Evolutionary conservation across 1,140 invertebrate genomes (phyloP).

Genomic region (Lucilia cuprina): DNA sequence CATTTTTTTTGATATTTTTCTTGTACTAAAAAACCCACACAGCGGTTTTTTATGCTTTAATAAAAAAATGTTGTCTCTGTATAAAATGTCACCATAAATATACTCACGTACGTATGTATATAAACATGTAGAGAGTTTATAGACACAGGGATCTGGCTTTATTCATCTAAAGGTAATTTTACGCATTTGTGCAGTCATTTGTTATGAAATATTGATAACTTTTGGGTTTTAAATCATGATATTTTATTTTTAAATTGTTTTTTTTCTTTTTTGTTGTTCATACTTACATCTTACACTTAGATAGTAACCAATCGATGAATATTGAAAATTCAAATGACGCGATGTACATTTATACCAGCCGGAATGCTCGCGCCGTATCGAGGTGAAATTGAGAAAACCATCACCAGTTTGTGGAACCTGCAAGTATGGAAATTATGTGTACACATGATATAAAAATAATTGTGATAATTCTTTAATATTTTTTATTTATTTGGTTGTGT

Average conservation of each 20-base stretch:
- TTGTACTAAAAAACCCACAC: neutral
- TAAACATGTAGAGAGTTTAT: too few species aligned
- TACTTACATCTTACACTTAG: conserved; percentile 85
- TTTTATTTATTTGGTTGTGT: too few species aligned
- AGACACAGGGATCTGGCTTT: too few species aligned
- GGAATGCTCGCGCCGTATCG: conserved; percentile 76
- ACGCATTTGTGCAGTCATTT: conserved; percentile 49
- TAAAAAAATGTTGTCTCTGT: neutral
- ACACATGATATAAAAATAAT: too few species aligned
- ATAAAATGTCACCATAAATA: neutral
- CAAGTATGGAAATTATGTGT: neutral
- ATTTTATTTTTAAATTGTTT: neutral
- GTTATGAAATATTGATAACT: conserved; percentile 31
- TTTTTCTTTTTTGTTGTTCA: neutral
- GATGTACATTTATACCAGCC: conserved; percentile 91
- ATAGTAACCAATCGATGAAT: conserved; percentile 88
- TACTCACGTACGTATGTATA: too few species aligned
- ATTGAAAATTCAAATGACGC: conserved; percentile 79
- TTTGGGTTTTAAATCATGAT: conserved; percentile 21
- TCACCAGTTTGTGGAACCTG: conserved; percentile 73
- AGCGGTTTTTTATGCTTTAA: neutral
- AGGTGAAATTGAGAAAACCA: conserved; percentile 83
- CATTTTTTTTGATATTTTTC: neutral
- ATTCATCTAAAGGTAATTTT: conserved; percentile 50
- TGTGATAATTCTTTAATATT: too few species aligned